Conservation (phyloP, 2,113 vertebrate species). For the Platanista minor region DNA sequence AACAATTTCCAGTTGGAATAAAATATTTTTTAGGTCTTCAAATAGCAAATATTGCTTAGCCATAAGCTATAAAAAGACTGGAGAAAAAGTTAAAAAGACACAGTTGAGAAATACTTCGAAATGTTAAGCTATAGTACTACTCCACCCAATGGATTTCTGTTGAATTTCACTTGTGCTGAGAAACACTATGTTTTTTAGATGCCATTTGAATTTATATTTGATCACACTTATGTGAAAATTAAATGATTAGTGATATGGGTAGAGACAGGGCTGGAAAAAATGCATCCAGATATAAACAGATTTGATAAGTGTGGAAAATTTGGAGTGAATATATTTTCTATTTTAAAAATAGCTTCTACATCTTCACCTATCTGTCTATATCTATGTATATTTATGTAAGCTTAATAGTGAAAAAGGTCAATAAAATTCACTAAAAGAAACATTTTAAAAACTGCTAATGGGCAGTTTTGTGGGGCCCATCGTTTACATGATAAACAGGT, state of each 20-base stretch:
- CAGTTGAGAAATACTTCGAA: slow-evolving; percentile 31
- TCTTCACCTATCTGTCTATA: not conserved
- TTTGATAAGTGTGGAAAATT: not conserved
- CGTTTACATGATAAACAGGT: not conserved
- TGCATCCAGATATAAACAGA: not conserved
- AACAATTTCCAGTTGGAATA: not conserved
- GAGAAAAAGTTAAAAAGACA: not conserved
- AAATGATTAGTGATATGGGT: not conserved
- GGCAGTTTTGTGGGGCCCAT: not conserved
- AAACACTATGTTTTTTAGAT: slow-evolving; percentile 19
- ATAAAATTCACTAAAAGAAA: not conserved
- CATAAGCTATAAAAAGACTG: not conserved
- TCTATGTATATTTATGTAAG: not conserved
- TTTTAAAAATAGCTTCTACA: not conserved
- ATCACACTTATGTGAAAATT: not conserved
- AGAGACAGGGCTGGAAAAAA: not conserved
- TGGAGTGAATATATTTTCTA: not conserved
- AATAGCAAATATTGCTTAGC: not conserved
- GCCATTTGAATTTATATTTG: not conserved
- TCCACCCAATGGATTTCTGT: slow-evolving; percentile 82
- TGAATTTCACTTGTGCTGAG: slow-evolving; percentile 79
- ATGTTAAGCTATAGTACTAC: slow-evolving; percentile 81
- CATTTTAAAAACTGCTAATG: not conserved
- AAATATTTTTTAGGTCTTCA: not conserved
- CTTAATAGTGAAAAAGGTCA: not conserved